These are phyloP conservation scores for Gibbula magus DNA, from an alignment of 2,888 invertebrate species.

Conservation along the genomic window DNA sequence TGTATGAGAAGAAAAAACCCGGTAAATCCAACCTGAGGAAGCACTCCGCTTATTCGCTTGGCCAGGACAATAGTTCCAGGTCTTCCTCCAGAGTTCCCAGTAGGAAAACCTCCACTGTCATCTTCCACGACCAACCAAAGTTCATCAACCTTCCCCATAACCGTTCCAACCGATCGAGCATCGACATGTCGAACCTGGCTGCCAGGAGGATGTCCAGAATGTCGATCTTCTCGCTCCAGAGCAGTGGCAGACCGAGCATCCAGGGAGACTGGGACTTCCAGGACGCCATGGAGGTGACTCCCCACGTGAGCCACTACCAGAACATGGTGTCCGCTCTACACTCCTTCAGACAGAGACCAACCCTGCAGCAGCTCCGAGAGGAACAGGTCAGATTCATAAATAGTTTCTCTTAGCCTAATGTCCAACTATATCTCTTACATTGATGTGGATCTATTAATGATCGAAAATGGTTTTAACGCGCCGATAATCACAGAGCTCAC, in stretches of 20 bases:
- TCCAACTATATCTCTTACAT: no score
- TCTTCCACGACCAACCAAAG: conserved; percentile 32
- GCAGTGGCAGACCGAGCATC: conserved; percentile 17
- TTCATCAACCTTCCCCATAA: conserved; percentile 27
- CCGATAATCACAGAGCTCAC: no score
- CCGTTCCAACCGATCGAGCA: conserved; percentile 1
- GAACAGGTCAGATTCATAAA: conserved; percentile 49
- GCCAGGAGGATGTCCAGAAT: conserved; percentile 31
- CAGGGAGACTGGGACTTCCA: conserved; percentile 40
- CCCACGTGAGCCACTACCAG: conserved; percentile 88
- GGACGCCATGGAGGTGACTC: conserved; percentile 85
- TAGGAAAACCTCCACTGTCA: conserved; percentile 31
- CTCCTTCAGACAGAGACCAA: conserved; percentile 65
- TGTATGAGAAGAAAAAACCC: neutral
- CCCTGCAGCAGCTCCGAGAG: conserved; percentile 73
- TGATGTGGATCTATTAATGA: no score
- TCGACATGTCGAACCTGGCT: neutral
- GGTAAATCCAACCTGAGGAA: neutral
- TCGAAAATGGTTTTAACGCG: no score
- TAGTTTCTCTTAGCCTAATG: no score
- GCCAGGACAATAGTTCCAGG: neutral
- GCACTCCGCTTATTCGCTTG: conserved; percentile 9
- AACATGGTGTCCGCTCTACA: conserved; percentile 35
- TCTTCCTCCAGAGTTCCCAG: conserved; percentile 18
- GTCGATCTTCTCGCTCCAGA: conserved; percentile 34